A percentile compares a stretch with the other conserved stretches of the same genome.
These are phyloP conservation scores for Invenusta paracnida DNA, from an alignment of 2,888 invertebrate genomes.

Conservation along the genomic window DNA sequence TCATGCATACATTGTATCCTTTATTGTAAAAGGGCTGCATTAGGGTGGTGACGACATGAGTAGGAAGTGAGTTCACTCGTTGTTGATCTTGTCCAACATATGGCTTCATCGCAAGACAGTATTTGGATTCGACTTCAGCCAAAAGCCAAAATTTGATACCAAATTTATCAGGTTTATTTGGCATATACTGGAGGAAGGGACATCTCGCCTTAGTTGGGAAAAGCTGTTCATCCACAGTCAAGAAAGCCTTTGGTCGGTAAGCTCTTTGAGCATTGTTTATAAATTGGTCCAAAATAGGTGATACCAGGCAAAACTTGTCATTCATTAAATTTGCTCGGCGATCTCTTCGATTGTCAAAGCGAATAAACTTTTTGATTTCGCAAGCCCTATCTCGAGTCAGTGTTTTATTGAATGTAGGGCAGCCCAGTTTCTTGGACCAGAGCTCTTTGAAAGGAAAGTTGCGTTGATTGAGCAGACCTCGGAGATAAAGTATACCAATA, in stretches of 20 bases:
- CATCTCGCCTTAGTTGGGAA: not conserved
- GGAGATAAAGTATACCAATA: too few relatives aligned
- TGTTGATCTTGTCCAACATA: not conserved
- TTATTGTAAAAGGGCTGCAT: not conserved
- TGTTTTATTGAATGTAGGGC: not conserved
- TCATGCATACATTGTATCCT: not conserved
- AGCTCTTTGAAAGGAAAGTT: not conserved
- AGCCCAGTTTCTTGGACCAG: not conserved
- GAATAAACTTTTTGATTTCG: not conserved
- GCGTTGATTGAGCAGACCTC: not conserved
- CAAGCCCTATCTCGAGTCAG: not conserved
- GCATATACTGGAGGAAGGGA: not conserved
- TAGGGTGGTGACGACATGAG: not conserved
- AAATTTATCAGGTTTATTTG: not conserved
- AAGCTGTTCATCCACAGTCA: not conserved
- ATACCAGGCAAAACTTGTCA: not conserved
- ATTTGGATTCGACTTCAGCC: not conserved
- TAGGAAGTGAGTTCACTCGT: not conserved
- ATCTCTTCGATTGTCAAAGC: not conserved
- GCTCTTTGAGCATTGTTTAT: not conserved
- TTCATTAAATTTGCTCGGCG: too few relatives aligned
- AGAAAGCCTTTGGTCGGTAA: not conserved
- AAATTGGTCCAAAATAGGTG: not conserved
- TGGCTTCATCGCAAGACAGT: not conserved
- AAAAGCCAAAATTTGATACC: not conserved